Evolutionary conservation across 1,140 invertebrate species (phyloP).

Genomic region (Muscidifurax raptorellus): DNA sequence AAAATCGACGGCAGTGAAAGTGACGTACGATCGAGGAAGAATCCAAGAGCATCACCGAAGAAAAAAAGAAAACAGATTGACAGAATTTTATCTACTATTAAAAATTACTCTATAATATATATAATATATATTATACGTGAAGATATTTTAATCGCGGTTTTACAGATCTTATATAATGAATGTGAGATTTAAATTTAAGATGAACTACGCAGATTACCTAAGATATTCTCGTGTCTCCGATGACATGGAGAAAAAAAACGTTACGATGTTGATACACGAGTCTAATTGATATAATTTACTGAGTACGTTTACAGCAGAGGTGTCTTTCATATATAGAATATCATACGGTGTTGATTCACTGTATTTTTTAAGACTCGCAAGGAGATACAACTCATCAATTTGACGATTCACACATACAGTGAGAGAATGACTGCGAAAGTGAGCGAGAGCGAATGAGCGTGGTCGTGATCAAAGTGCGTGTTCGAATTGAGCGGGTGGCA

Average conservation of each 20-base stretch:
- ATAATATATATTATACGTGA: slow-evolving; percentile 57
- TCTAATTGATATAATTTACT: slow-evolving; percentile 63
- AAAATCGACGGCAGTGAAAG: slow-evolving; percentile 51
- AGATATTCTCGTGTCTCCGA: slow-evolving; percentile 52
- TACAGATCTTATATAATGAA: slow-evolving; percentile 69
- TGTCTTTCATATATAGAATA: slow-evolving; percentile 44
- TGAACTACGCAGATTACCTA: slow-evolving; percentile 53
- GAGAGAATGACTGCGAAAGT: background rate
- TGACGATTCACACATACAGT: background rate
- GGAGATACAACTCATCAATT: background rate
- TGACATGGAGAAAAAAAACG: slow-evolving; percentile 49
- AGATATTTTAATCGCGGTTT: slow-evolving; percentile 73
- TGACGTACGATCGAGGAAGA: slow-evolving; percentile 38
- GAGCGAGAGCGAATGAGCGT: background rate
- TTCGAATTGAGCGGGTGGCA: background rate
- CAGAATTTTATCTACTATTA: slow-evolving; percentile 67
- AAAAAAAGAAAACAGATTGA: slow-evolving; percentile 55
- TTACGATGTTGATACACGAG: slow-evolving; percentile 58
- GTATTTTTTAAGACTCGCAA: slow-evolving; percentile 17
- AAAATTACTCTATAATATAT: slow-evolving; percentile 53
- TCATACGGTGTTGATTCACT: slow-evolving; percentile 22
- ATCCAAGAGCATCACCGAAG: slow-evolving; percentile 44
- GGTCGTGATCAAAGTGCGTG: background rate
- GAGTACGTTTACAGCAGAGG: slow-evolving; percentile 69
- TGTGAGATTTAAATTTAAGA: slow-evolving; percentile 69